Evolutionary conservation across 2,888 invertebrate species (phyloP).

Genomic region (Drosophila maculinotata): DNA sequence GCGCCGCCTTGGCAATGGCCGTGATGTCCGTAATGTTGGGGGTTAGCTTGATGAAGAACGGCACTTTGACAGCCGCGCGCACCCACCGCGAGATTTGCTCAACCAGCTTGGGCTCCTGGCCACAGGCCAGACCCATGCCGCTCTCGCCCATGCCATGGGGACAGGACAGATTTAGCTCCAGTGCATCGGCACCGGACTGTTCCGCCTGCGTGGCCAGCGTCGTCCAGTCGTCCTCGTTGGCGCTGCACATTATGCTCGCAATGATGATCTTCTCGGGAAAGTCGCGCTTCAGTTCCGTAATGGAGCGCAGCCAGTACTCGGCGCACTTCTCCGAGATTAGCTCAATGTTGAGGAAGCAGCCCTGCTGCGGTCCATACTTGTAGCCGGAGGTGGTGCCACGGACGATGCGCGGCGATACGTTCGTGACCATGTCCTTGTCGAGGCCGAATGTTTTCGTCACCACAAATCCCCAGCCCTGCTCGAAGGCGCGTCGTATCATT

Average conservation of each 20-base stretch:
- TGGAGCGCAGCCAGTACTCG: conserved; percentile 96
- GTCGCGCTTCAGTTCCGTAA: conserved; percentile 94
- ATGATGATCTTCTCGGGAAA: conserved; percentile 96
- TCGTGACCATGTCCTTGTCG: conserved; percentile 98
- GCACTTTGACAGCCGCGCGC: conserved; percentile 92
- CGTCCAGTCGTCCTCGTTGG: conserved; percentile 94
- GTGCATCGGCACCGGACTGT: conserved; percentile 94
- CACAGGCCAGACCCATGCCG: conserved; percentile 99
- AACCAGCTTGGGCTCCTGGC: conserved; percentile 96
- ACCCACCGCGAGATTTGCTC: conserved; percentile 97
- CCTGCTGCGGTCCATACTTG: conserved; percentile 97
- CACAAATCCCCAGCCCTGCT: conserved; percentile 98
- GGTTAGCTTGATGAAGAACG: conserved; percentile 98
- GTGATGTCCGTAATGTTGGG: conserved; percentile 98
- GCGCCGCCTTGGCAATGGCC: conserved; percentile 94
- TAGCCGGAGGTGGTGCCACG: conserved; percentile 97
- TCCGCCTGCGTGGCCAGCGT: conserved; percentile 91
- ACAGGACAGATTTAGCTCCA: conserved; percentile 98
- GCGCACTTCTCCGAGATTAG: conserved; percentile 98
- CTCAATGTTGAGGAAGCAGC: conserved; percentile 98
- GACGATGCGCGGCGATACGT: conserved; percentile 98
- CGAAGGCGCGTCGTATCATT: conserved; percentile 97
- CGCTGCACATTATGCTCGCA: conserved; percentile 98
- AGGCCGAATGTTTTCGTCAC: conserved; percentile 98
- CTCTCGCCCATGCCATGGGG: conserved; percentile 99